Evolutionary conservation across 2,113 vertebrate genomes (phyloP).

Genomic region (Rhynchomys soricoides): DNA sequence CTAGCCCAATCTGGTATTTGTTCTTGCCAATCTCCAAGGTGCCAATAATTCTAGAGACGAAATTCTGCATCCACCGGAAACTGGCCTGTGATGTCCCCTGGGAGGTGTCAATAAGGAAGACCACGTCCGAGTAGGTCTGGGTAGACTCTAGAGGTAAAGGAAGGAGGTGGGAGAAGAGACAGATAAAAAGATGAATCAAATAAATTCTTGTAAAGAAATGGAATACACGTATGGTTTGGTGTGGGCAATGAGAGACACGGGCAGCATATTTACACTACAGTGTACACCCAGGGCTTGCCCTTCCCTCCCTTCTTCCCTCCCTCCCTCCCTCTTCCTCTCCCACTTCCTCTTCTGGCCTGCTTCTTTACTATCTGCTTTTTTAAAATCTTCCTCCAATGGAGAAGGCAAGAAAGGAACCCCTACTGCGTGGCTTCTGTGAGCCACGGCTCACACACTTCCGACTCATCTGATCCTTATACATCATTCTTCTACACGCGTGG

Average conservation of each 20-base stretch:
- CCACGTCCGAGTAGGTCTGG: conserved; percentile 87
- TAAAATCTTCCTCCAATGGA: neutral
- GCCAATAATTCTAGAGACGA: conserved; percentile 78
- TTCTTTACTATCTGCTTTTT: neutral
- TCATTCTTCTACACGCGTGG: neutral
- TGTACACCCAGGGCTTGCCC: no score
- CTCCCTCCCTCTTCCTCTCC: neutral
- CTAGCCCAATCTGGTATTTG: conserved; percentile 87
- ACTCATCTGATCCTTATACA: neutral
- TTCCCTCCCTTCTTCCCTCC: no score
- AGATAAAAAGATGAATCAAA: neutral
- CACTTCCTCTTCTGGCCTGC: neutral
- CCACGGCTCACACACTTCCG: neutral
- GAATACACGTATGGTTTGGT: neutral
- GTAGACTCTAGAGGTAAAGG: conserved; percentile 77
- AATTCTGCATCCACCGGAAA: conserved; percentile 76
- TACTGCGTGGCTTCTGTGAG: neutral
- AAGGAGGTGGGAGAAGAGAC: neutral
- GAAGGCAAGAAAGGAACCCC: neutral
- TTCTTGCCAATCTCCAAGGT: conserved; percentile 84
- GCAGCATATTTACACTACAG: neutral
- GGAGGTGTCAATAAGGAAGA: conserved; percentile 89
- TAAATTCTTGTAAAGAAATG: neutral
- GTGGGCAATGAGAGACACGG: neutral
- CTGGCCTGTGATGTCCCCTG: conserved; percentile 47